Base-by-base conservation (phyloP, 2,888 invertebrate genomes). In the Parelbella ahira region DNA sequence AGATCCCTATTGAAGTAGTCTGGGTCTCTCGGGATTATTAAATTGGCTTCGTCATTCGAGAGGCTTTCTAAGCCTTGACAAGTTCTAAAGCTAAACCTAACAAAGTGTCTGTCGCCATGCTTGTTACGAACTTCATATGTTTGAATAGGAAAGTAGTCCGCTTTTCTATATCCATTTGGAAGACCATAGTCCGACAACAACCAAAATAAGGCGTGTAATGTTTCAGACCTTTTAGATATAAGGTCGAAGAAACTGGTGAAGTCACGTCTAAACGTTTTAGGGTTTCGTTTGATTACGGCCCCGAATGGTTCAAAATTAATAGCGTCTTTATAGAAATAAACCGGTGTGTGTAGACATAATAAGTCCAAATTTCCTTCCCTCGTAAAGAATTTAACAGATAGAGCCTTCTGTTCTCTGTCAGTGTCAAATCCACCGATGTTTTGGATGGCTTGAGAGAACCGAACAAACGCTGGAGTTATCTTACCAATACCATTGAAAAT, bases 91-190 rank as follows among this genome's bases (percentile, higher is more conserved):
- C 96, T 97, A 81, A 97, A 97, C 88, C 94, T 97, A 49, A 93
- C 94, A 66, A 93, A 97, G 51, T 92, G 88, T 10, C 89, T 76
- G 37, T 93, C 90, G 0, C 92, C 91, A 1, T 91, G 73, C 30
- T 83, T 89, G 71, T 97, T 97, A 11, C 96, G 90, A 45, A 97
- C 69, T 71, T 96, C 96, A 71, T 94, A 98, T 0, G 96, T 94
- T 68, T 97, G 97, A 0, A 94, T 93, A 1, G 96, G 95, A 60
- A 95, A 97, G 21, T 93, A 94, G 60, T 97, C 93, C 96, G 97
- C 97, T 72, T 93, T 92, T 41, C 97, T 90, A 70, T 91, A 93
- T 3, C 97, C 97, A 69, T 96, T 94, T 0, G 97, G 97, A 48
- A 94, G 93, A 6, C 97, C 97, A 54, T 94, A 91, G 76, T 97